Evolutionary conservation across 2,797 vertebrate species (phyloP), one percentile per base, ranked within the genome.

Genomic region (Acrossocheilus wenchowensis): DNA sequence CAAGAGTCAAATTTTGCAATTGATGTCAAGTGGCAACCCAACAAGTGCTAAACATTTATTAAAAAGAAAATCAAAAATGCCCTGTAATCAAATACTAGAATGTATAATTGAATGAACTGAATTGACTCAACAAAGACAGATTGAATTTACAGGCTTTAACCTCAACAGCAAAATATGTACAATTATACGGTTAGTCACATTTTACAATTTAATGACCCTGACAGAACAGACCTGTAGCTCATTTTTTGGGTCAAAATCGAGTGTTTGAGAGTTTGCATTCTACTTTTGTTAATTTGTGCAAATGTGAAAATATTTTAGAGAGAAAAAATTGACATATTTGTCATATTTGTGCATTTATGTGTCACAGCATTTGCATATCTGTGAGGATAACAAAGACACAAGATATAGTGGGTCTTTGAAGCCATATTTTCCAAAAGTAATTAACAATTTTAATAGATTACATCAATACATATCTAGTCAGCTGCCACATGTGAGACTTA

Each of bases 371-470:
- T 78, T 84, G 23, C 83, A 52, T 52, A 1, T 41, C 30, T 48
- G 57, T 23, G 17, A 57, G n/a, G 39, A 36, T 52, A 78, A 50
- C 23, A 68, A 45, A 41, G 26, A 60, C n/a, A 60, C 3, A 30
- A 84, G 30, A 64, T 57, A 60, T 3, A 36, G n/a, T 69, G 19
- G 45, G 60, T 45, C 64, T 45, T 68, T 78, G 45, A 57, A 80
- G 8, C 26, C 66, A 48, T 62, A 34, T 79, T 85, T 79, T 79
- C 30, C 43, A 62, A n/a, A 72, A 72, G 66, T 45, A 80, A 85
- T 85, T 80, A 80, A 57, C 66, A 57, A 48, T 72, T 78, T 79
- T 19, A 71, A 72, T 48, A 85, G 77, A 85, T 85, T 60, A n/a
- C 66, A 79, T 85, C 75, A 84, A n/a, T 84, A 50, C 66, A 57